A percentile compares a stretch with the other conserved stretches of the same genome.
phyloP scores from a whole-genome alignment of 1,140 invertebrate genomes.

The Holcopasites calliopsidis region DNA sequence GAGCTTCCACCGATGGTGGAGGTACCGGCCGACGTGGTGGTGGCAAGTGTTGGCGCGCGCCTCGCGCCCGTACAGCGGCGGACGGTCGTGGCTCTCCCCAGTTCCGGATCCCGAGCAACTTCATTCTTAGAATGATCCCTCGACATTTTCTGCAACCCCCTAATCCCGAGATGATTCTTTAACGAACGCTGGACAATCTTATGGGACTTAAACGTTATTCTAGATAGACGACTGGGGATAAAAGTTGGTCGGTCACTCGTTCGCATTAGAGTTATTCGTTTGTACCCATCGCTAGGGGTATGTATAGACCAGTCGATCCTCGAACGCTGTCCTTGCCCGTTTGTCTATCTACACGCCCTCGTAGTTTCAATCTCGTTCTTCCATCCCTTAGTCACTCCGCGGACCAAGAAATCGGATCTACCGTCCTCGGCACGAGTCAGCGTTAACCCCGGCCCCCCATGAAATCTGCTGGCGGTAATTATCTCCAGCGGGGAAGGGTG shows the following conservation, averaged over 20 bases:
- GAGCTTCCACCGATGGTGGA: constrained; percentile 12
- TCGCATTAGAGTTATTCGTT: too few species aligned
- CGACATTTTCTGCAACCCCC: too few species aligned
- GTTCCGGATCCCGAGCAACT: constrained; percentile 10
- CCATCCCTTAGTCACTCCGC: constrained; percentile 2
- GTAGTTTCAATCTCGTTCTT: constrained; percentile 7
- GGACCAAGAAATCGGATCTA: background rate
- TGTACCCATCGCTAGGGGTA: background rate
- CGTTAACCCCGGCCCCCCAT: background rate
- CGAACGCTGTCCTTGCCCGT: constrained; percentile 16
- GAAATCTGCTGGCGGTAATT: background rate
- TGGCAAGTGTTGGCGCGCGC: constrained; percentile 56
- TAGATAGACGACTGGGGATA: too few species aligned
- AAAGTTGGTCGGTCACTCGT: background rate
- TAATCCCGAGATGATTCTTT: too few species aligned
- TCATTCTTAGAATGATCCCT: background rate
- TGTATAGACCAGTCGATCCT: constrained; percentile 11
- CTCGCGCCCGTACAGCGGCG: constrained; percentile 53
- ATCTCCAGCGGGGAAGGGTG: background rate
- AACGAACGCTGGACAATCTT: too few species aligned
- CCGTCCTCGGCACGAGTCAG: background rate
- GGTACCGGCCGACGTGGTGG: constrained; percentile 10
- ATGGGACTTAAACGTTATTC: too few species aligned
- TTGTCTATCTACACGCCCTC: constrained; percentile 3
- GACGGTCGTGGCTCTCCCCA: constrained; percentile 30